Conservation (phyloP, 2,113 vertebrate genomes). For the Elephas maximus region DNA sequence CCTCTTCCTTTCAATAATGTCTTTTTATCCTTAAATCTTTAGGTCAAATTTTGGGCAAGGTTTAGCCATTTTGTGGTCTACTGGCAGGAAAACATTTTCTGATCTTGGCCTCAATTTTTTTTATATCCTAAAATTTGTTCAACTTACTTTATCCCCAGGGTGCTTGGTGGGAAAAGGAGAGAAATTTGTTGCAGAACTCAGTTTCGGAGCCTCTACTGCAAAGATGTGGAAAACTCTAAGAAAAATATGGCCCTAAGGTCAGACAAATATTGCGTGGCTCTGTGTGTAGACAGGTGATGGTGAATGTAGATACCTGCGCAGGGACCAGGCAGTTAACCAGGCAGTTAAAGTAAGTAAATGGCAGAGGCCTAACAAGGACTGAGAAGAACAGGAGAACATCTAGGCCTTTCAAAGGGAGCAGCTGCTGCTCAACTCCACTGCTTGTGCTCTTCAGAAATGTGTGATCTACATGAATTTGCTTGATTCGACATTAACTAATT, state of each 20-base stretch:
- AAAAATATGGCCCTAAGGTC: not conserved
- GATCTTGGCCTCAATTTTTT: slow-evolving; percentile 2
- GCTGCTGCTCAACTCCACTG: not conserved
- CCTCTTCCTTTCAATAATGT: not conserved
- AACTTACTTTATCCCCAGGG: not conserved
- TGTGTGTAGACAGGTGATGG: not conserved
- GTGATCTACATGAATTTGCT: not conserved
- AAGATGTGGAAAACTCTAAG: not conserved
- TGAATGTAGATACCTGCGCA: not conserved
- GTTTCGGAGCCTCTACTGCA: not conserved
- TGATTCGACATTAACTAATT: slow-evolving; percentile 3
- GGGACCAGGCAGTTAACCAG: not conserved
- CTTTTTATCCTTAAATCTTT: not conserved
- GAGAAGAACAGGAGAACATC: not conserved
- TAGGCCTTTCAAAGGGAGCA: not conserved
- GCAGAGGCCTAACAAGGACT: not conserved
- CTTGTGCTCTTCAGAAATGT: not conserved
- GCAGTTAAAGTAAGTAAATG: not conserved
- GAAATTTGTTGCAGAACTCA: not conserved
- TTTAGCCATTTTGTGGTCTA: not conserved
- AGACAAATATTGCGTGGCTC: not conserved
- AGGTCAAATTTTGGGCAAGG: not conserved
- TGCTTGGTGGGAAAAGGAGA: not conserved
- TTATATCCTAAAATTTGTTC: not conserved
- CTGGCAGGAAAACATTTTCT: not conserved